Percentiles rank a stretch among this genome's conserved stretches.
These are phyloP conservation scores for Nemoura dubitans DNA, from an alignment of 2,888 invertebrate species.

Conservation along the genomic window DNA sequence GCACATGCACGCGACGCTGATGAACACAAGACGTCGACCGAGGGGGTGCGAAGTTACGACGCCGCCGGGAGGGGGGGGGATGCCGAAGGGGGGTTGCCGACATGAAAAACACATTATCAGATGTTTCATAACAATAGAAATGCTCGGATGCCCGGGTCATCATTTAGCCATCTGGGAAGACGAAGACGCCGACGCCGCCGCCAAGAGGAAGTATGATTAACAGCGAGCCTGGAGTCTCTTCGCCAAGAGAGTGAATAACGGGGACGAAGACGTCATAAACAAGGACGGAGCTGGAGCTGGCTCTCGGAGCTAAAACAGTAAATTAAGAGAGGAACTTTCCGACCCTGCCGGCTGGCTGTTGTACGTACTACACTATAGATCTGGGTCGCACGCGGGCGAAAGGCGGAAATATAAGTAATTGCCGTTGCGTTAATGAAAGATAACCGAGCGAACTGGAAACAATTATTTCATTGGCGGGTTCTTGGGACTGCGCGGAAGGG, in stretches of 20 bases:
- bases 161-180: slow-evolving; percentile 30
- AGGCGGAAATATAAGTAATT: slow-evolving; percentile 33
- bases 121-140: slow-evolving; percentile 37
- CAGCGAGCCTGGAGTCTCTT: neutral
- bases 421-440: slow-evolving; percentile 1
- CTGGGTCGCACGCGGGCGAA: neutral
- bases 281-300: neutral
- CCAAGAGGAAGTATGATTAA: slow-evolving; percentile 33
- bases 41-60: neutral
- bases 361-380: too few species aligned
- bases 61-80: neutral
- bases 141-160: slow-evolving; percentile 23
- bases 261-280: slow-evolving; percentile 17
- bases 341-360: too few species aligned
- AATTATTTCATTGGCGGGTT: neutral
- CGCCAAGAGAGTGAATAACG: neutral
- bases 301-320: neutral
- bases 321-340: slow-evolving; percentile 25
- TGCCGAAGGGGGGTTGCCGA: neutral
- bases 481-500: too few species aligned
- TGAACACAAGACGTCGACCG: neutral
- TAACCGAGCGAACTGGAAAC: slow-evolving; percentile 3
- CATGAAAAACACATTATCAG: slow-evolving; percentile 47
- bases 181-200: neutral
- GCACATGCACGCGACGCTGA: neutral